A percentile compares a stretch with the other conserved stretches of the same genome.
Evolutionary conservation across 2,113 vertebrate genomes (phyloP).

Genomic region (Plecotus auritus): DNA sequence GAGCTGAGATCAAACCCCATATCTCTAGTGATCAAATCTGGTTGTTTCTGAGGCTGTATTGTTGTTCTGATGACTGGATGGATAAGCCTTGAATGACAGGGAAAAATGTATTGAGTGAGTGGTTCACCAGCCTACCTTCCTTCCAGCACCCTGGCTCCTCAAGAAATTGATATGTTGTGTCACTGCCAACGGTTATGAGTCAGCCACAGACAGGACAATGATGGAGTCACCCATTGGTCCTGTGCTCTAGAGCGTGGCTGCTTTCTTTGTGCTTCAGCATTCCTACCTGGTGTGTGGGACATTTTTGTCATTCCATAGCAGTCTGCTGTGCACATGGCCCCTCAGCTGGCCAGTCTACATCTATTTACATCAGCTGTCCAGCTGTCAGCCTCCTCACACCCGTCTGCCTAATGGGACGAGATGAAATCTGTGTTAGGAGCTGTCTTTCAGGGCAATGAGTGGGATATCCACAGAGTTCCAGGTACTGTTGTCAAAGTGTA

Average conservation of each 20-base stretch:
- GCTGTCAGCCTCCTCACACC: slow-evolving; percentile 33
- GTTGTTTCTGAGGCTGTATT: slow-evolving; percentile 41
- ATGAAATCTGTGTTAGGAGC: background rate
- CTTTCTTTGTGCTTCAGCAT: slow-evolving; percentile 41
- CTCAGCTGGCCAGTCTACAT: background rate
- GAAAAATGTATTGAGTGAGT: background rate
- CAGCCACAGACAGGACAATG: background rate
- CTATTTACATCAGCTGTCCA: slow-evolving; percentile 52
- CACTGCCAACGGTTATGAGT: background rate
- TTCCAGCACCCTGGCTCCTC: background rate
- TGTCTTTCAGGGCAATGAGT: background rate
- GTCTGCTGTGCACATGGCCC: background rate
- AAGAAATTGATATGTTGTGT: background rate
- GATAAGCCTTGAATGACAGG: slow-evolving; percentile 13
- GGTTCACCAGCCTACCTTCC: background rate
- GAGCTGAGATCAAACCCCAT: background rate
- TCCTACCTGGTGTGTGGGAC: slow-evolving; percentile 60
- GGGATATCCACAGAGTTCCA: background rate
- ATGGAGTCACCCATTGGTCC: background rate
- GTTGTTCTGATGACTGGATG: slow-evolving; percentile 19
- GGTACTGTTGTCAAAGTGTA: background rate
- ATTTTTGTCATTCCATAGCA: slow-evolving; percentile 61
- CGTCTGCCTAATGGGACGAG: background rate
- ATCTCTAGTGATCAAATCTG: slow-evolving; percentile 50
- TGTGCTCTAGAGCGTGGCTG: background rate